phyloP scores from a whole-genome alignment of 2,797 vertebrate genomes.

The Amphiprion clarkii region DNA sequence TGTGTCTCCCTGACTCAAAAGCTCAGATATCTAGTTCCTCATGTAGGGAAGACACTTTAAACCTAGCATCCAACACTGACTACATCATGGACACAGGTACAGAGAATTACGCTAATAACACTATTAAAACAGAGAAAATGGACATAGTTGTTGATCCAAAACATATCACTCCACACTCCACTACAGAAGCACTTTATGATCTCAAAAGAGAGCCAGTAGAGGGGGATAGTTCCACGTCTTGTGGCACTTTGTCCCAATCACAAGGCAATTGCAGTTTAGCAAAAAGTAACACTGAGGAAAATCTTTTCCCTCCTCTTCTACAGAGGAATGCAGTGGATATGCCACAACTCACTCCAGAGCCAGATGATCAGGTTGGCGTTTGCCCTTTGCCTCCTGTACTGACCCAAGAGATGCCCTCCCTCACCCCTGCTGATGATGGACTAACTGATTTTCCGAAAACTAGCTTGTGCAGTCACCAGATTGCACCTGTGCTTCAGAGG shows the following conservation, averaged over 20 bases:
- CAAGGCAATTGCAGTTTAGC: conserved; percentile 42
- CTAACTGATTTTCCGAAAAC: conserved; percentile 41
- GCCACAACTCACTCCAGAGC: conserved; percentile 85
- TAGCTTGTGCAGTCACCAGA: conserved; percentile 49
- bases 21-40: conserved; percentile 32
- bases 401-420: conserved; percentile 87
- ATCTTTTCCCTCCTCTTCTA: conserved; percentile 68
- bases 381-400: conserved; percentile 78
- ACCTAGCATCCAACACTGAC: conserved; percentile 47
- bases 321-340: conserved; percentile 78
- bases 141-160: conserved; percentile 36
- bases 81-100: conserved; percentile 31
- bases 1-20: conserved; percentile 40
- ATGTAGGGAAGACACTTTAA: conserved; percentile 48
- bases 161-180: conserved; percentile 52
- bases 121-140: conserved; percentile 54
- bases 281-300: conserved; percentile 55
- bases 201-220: conserved; percentile 67
- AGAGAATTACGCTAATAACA: conserved; percentile 32
- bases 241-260: conserved; percentile 23
- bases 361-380: conserved; percentile 65
- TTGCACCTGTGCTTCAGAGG: conserved; percentile 80
- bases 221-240: conserved; percentile 50
- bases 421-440: conserved; percentile 80
- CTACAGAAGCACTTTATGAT: conserved; percentile 71